Evolutionary conservation across 1,140 invertebrate genomes (phyloP), one percentile per base, ranked within the genome.

Genomic region (Lepeophtheirus salmonis): DNA sequence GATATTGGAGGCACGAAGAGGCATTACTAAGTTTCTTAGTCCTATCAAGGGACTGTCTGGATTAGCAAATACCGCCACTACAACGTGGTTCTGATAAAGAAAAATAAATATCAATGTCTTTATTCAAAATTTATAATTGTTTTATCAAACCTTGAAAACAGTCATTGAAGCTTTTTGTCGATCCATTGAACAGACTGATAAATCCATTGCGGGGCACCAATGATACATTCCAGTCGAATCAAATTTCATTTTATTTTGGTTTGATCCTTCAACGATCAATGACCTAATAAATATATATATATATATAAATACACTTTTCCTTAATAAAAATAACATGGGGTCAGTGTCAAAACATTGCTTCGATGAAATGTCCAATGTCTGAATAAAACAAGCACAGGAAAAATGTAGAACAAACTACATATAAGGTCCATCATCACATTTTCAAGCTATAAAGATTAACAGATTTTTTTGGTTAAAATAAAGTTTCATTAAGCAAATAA

Each of bases 141-240:
- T 13, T 50, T 21, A 53, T 62, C 58, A 2, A 65, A 51, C 67
- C 72, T 72, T 77, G 3, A 57, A 24, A 57, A 57, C 22, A 4
- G 26, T 26, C 26, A 57, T 57, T 24, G 55, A 16, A 17, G 55
- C 55, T 3, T 57, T 24, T 41, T 57, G 30, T 17, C 57, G n/a
- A 6, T 89, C 86, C 77, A 97, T 77, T 75, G 97, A 87, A 71
- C 89, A 95, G 74, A 96, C 90, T 78, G 96, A 90, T 67, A 98
- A 79, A 70, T 84, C 85, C 70, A 87, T 82, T 48, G 89, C 86
- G 50, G 90, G 89, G 72, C 91, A 95, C 92, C 92, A 97, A 71
- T 98, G 94, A 73, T 97, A 98, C 95, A 97, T 98, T 63, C 95
- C 95, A 56, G 94, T 98, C 60, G 89, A 94, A 73, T 97, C 92